Conservation (phyloP, 2,888 invertebrate genomes). For the Xylota segnis region DNA sequence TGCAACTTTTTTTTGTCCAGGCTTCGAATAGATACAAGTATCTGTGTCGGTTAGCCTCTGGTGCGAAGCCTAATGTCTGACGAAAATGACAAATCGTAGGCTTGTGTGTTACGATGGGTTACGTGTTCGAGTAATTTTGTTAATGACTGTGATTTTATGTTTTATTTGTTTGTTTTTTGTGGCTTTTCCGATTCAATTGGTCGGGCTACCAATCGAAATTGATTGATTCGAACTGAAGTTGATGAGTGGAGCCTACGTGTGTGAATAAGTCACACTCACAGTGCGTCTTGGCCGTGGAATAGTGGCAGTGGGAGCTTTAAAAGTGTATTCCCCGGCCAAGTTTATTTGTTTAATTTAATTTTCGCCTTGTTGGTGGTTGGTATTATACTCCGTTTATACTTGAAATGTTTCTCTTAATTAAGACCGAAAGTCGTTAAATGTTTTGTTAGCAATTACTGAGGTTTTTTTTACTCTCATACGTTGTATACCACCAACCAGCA, state of each 20-base stretch:
- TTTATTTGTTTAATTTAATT: slow-evolving; percentile 6
- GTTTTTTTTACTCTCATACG: too few relatives aligned
- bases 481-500: too few relatives aligned
- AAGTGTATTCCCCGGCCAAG: not conserved
- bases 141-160: not conserved
- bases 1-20: slow-evolving; percentile 19
- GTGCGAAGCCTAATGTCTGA: not conserved
- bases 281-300: not conserved
- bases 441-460: slow-evolving; percentile 7
- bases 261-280: not conserved
- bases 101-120: not conserved
- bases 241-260: slow-evolving; percentile 2
- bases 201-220: not conserved
- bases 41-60: not conserved
- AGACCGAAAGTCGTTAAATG: not conserved
- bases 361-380: not conserved
- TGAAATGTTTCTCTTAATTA: slow-evolving; percentile 18
- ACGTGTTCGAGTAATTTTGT: not conserved
- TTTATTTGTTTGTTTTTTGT: not conserved
- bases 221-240: slow-evolving; percentile 7
- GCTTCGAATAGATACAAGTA: not conserved
- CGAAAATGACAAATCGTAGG: slow-evolving; percentile 8
- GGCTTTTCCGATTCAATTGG: not conserved
- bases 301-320: not conserved
- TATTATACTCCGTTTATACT: not conserved